Evolutionary conservation across 2,888 invertebrate species (phyloP).

Genomic region (Yponomeuta plumbellus): DNA sequence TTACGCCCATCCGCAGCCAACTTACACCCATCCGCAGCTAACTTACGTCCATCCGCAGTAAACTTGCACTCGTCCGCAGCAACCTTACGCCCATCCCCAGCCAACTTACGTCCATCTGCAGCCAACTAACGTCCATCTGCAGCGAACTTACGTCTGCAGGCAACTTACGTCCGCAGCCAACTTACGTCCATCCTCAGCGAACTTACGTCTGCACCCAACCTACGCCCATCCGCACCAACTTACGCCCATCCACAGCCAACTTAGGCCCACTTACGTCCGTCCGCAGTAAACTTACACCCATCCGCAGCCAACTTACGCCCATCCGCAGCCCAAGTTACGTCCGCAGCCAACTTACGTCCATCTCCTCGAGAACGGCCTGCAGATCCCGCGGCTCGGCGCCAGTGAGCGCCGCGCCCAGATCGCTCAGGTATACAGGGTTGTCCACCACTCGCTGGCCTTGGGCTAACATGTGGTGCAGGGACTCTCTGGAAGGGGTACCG

Average conservation of each 20-base stretch:
- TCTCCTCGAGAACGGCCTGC: conserved; percentile 95
- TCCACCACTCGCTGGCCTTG: conserved; percentile 98
- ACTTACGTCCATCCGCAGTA: too few relatives aligned
- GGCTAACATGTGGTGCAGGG: conserved; percentile 97
- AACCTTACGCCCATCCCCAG: too few relatives aligned
- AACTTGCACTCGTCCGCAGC: too few relatives aligned
- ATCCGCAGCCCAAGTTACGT: conserved; percentile 20
- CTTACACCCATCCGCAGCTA: too few relatives aligned
- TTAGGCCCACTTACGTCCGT: too few relatives aligned
- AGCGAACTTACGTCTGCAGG: too few relatives aligned
- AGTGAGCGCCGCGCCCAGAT: conserved; percentile 96
- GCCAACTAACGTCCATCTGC: conserved; percentile 39
- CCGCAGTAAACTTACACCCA: too few relatives aligned
- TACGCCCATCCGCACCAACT: too few relatives aligned
- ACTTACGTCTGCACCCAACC: too few relatives aligned
- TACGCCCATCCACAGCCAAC: too few relatives aligned
- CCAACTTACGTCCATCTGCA: background rate
- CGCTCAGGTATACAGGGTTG: conserved; percentile 98
- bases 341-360: conserved; percentile 81
- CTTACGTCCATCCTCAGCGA: conserved; percentile 93
- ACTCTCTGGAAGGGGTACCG: conserved; percentile 80
- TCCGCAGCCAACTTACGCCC: too few relatives aligned
- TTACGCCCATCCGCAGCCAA: too few relatives aligned
- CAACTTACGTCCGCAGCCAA: conserved; percentile 24
- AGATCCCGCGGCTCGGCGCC: conserved; percentile 94